A percentile compares a stretch with the other conserved stretches of the same genome.
Conservation (phyloP, 2,113 vertebrate species). For the Eonycteris spelaea region DNA sequence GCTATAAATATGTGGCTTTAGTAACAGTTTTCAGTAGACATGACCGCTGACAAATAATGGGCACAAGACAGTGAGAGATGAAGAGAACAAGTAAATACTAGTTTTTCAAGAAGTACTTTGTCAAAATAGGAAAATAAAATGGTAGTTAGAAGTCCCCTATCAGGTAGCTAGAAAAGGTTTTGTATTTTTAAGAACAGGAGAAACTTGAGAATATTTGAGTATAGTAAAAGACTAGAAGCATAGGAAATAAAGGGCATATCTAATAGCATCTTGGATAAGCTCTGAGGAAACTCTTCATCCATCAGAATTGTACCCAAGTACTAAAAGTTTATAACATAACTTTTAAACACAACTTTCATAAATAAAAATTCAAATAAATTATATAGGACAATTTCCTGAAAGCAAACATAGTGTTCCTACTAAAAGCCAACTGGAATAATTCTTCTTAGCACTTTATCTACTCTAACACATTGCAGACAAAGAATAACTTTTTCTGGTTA, state of each 20-base stretch:
- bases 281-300: not conserved
- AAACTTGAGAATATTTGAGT: not conserved
- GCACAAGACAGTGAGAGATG: not conserved
- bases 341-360: not conserved
- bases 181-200: not conserved
- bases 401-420: not conserved
- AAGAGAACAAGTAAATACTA: not conserved
- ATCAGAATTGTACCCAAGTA: not conserved
- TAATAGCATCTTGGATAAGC: not conserved
- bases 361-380: constrained; percentile 27
- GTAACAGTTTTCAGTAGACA: not conserved
- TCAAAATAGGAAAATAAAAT: not conserved
- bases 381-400: not conserved
- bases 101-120: not conserved
- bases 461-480: not conserved
- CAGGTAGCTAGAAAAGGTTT: not conserved
- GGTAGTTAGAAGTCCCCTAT: not conserved
- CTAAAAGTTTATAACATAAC: not conserved
- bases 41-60: not conserved
- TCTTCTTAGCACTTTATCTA: not conserved
- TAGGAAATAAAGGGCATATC: not conserved
- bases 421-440: not conserved
- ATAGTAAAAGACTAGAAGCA: not conserved
- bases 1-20: not conserved
- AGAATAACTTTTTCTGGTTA: not conserved